Evolutionary conservation across 2,888 invertebrate species (phyloP), one percentile per base, ranked within the genome.

Genomic region (Drosophila demipolita): DNA sequence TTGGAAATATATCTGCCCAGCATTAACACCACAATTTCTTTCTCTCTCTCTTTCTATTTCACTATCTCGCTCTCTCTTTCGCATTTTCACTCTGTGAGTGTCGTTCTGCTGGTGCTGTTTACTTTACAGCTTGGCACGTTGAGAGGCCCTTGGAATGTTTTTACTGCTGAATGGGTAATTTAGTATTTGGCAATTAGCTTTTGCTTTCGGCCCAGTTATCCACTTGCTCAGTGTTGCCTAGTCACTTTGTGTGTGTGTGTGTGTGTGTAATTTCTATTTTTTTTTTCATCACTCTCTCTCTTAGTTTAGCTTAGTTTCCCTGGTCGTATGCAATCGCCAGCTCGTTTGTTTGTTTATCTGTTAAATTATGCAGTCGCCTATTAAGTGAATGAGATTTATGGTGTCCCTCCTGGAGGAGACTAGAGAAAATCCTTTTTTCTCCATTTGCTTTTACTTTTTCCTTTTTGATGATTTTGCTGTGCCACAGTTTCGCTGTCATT

Each of bases 181-280:
- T 87, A 87, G 89, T 87, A 90, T 90, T 90, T 87, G 86, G 86
- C 86, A 87, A 90, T 87, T 90, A 90, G 86, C 89, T 90, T 89
- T 90, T 87, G 89, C 89, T 90, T 90, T 86, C 73, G 75, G 87
- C 87, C 73, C 74, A 73, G 36, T 65, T 73, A 74, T 54, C 54
- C 52, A 40, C n/a, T 63, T 65, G 61, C 50, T 49, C 69, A 79
- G 35, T 76, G 65, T 58, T 75, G 66, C 50, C 49, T 45, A 66
- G 66, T 64, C 45, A 23, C 45, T 45, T 69, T 55, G 20, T 53
- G 20, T 35, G 33, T 35, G 33, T 53, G 6, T 35, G n/a, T 55
- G 23, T 29, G 55, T 57, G 45, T 29, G 49, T 60, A 15, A 38
- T 64, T 42, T 40, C 55, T 29, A 52, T 45, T 45, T 0, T 49